Evolutionary conservation across 2,888 invertebrate species (phyloP).

Genomic region (Eupeodes luniger): DNA sequence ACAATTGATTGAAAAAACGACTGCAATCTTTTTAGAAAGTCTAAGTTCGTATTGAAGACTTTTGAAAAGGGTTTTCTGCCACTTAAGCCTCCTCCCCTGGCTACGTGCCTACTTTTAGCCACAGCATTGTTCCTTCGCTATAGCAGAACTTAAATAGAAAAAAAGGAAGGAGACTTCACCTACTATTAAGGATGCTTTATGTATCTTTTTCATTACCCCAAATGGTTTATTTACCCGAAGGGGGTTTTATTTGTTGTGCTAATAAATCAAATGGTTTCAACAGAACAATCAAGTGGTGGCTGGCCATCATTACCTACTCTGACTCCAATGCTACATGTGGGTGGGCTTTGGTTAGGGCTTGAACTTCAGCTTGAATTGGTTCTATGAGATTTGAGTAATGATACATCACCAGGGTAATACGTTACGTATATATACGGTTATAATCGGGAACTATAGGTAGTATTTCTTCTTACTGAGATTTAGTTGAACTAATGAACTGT

Average conservation of each 20-base stretch:
- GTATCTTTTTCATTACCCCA: conserved; percentile 28
- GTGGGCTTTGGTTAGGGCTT: neutral
- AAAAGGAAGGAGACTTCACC: conserved; percentile 7
- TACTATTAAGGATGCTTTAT: conserved; percentile 38
- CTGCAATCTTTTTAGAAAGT: no score
- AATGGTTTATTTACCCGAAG: conserved; percentile 25
- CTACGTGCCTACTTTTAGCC: no score
- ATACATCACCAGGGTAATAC: neutral
- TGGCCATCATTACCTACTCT: neutral
- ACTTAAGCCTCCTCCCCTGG: no score
- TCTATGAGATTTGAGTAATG: neutral
- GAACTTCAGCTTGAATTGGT: neutral
- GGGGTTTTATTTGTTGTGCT: conserved; percentile 51
- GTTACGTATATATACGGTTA: no score
- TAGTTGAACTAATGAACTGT: conserved; percentile 39
- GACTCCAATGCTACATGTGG: neutral
- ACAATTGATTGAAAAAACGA: no score
- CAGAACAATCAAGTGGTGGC: conserved; percentile 29
- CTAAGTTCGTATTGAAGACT: no score
- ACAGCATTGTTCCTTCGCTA: neutral
- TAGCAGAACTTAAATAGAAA: neutral
- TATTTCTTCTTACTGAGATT: conserved; percentile 24
- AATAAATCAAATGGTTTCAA: conserved; percentile 54
- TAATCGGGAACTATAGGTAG: neutral
- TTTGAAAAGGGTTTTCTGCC: no score